Base-by-base conservation (phyloP, 2,113 vertebrate species). In the Anarrhichthys ocellatus region DNA sequence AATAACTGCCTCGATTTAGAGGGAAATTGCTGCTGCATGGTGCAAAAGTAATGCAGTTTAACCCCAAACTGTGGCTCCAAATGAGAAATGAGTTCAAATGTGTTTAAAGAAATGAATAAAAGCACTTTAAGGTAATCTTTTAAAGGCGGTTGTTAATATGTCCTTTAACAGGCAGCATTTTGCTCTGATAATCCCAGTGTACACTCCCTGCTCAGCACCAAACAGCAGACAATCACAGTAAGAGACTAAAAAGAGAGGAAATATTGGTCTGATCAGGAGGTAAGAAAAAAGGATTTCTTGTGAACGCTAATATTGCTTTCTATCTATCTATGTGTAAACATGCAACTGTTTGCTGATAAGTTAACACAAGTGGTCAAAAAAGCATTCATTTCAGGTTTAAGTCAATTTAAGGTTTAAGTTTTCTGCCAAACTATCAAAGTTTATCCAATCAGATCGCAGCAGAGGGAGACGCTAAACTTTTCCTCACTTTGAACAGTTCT, bases 1-100 rank as follows among this genome's bases (percentile, higher is more conserved):
- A 74, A 44, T 61, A 40, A 63, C 56, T 1, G 46, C 63, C 40
- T 67, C 38, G 70, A 86, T 81, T 68, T n/a, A 68, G 18, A 1
- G 14, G 67, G 78, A 76, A 58, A 81, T 59, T 11, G 24, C 54
- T 59, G 46, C 52, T 63, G 29, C 18, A 27, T 17, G 7, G 10
- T 5, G 44, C 34, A 58, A 58, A 46, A 61, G 52, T 38, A 48
- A 15, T 32, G 22, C 56, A 65, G 46, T 56, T 61, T 5, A 68
- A 63, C 52, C 56, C 14, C 42, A 44, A 65, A 59, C 36, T 8
- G 22, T 7, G 22, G 29, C 6, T 36, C 17, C 24, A 3, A 9
- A 68, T 18, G 34, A 52, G 9, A 20, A 32, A 10, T 9, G 17
- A n/a, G 22, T 38, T 17, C 56, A 9, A 22, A 8, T 44, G 65